Evolutionary conservation across 2,797 vertebrate species (phyloP).

Genomic region (Epinephelus malabaricus): DNA sequence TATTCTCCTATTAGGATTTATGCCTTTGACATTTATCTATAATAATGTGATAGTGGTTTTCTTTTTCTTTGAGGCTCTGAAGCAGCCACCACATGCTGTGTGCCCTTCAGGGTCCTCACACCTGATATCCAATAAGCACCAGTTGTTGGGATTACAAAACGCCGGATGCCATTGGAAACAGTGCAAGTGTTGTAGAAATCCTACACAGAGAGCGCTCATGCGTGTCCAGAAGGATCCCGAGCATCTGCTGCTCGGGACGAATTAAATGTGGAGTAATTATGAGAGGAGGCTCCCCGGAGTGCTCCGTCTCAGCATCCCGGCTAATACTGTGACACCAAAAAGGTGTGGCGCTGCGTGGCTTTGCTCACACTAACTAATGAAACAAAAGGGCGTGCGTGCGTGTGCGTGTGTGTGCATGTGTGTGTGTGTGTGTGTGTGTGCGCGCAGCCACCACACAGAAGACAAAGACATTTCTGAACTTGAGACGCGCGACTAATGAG

Average conservation of each 20-base stretch:
- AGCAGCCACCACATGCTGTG: neutral
- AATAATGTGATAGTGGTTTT: neutral
- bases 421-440: no score
- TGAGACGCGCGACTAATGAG: slow-evolving; percentile 39
- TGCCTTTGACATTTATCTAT: neutral
- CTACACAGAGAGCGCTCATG: slow-evolving; percentile 28
- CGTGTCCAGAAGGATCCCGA: slow-evolving; percentile 40
- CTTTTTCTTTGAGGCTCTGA: neutral
- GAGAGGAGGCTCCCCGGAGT: slow-evolving; percentile 62
- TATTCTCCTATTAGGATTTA: neutral
- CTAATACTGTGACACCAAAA: slow-evolving; percentile 41
- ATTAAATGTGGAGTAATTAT: slow-evolving; percentile 78
- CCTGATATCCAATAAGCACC: slow-evolving; percentile 28
- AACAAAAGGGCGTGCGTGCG: slow-evolving; percentile 27
- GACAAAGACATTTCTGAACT: slow-evolving; percentile 63
- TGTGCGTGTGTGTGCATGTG: neutral
- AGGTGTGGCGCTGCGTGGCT: slow-evolving; percentile 68
- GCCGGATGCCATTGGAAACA: slow-evolving; percentile 26
- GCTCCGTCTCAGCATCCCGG: slow-evolving; percentile 40
- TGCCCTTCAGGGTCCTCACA: slow-evolving; percentile 22
- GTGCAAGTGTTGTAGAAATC: slow-evolving; percentile 15
- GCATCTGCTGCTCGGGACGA: slow-evolving; percentile 72
- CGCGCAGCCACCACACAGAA: neutral
- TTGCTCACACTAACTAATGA: slow-evolving; percentile 56
- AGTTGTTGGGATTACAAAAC: slow-evolving; percentile 32